Base-by-base conservation (phyloP, 2,888 invertebrate species). In the Dascillus cervinus region DNA sequence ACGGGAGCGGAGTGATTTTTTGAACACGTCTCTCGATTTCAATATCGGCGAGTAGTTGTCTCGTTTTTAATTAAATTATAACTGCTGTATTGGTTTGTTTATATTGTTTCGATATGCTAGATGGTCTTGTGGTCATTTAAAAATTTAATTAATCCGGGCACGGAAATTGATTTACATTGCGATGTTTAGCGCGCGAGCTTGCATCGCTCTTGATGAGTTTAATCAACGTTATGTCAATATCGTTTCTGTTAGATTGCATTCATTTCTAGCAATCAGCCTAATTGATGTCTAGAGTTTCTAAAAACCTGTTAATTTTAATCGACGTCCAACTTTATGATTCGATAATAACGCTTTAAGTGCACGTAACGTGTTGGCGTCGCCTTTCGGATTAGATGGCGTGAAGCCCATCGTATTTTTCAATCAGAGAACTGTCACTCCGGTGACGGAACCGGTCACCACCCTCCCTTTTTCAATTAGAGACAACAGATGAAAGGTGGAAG, bases 341-440 rank as follows among this genome's bases (percentile, higher is more conserved):
- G n/a, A n/a, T n/a, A n/a, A n/a, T n/a, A n/a, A n/a, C n/a, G n/a
- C n/a, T n/a, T n/a, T n/a, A n/a, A n/a, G n/a, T n/a, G n/a, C n/a
- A n/a, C n/a, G n/a, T n/a, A n/a, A n/a, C n/a, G n/a, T n/a, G n/a
- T n/a, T n/a, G n/a, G n/a, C n/a, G n/a, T n/a, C n/a, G n/a, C n/a
- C n/a, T n/a, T n/a, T n/a, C n/a, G n/a, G n/a, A n/a, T n/a, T n/a
- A n/a, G n/a, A n/a, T n/a, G n/a, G n/a, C n/a, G n/a, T n/a, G n/a
- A n/a, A n/a, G n/a, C n/a, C n/a, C n/a, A n/a, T n/a, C n/a, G n/a
- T 71, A 71, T 71, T 72, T 72, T 73, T 72, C 72, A 72, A 73
- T 73, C 72, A 72, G 70, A 65, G 69, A 72, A 66, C 72, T 72
- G 72, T 72, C 72, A 72, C 69, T 69, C 70, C 71, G 71, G 70